Evolutionary conservation across 2,888 invertebrate genomes (phyloP).

Genomic region (Amphimallon solstitiale): DNA sequence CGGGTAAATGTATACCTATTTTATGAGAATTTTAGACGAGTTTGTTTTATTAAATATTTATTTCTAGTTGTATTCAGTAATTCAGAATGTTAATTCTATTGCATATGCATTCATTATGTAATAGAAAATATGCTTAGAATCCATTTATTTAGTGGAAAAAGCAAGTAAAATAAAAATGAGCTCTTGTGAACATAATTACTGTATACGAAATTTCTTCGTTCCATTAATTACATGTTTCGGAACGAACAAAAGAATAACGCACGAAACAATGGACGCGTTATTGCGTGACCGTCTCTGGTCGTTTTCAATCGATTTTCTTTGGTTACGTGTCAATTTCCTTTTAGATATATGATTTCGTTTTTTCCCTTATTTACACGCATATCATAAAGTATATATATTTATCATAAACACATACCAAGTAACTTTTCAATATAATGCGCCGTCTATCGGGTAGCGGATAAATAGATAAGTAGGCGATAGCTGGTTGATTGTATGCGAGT

Average conservation of each 20-base stretch:
- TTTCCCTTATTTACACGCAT: slow-evolving; percentile 3
- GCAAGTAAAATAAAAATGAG: neutral
- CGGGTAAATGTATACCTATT: no score
- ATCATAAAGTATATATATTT: slow-evolving; percentile 23
- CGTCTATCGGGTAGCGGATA: no score
- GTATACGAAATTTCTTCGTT: slow-evolving; percentile 15
- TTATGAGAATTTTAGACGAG: no score
- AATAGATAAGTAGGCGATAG: no score
- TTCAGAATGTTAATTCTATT: no score
- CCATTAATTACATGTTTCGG: slow-evolving; percentile 5
- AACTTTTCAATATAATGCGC: no score
- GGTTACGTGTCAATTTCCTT: slow-evolving; percentile 44
- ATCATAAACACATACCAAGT: slow-evolving; percentile 15
- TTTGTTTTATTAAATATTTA: no score
- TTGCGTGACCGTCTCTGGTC: slow-evolving; percentile 38
- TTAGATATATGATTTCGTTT: slow-evolving; percentile 3
- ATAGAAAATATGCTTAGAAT: no score
- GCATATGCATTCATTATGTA: no score
- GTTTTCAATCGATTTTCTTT: slow-evolving; percentile 44
- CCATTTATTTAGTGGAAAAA: no score
- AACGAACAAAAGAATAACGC: slow-evolving; percentile 23
- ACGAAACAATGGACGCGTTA: slow-evolving; percentile 14
- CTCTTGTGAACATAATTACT: neutral
- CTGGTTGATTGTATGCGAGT: no score
- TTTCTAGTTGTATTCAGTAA: no score